Evolutionary conservation across 1,140 invertebrate species (phyloP), one percentile per base, ranked within the genome.

Genomic region (Pachypeltis micranthus): DNA sequence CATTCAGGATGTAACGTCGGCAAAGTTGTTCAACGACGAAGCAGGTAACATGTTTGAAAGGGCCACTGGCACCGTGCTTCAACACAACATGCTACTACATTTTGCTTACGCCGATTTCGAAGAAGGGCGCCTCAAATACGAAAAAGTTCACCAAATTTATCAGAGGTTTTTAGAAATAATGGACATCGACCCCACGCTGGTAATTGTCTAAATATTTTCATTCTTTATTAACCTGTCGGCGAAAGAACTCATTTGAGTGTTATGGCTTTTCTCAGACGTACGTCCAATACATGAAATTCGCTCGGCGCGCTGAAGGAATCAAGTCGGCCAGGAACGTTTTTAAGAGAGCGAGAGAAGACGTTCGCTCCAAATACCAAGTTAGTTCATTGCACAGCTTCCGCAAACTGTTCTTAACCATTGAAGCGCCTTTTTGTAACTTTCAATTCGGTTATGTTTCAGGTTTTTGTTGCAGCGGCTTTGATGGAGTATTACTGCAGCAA

Each of bases 401-500:
- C n/a, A n/a, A n/a, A n/a, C n/a, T n/a, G n/a, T n/a, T 61, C 57
- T 60, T n/a, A 14, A 65, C 63, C 62, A 24, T 44, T n/a, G n/a
- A n/a, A n/a, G n/a, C n/a, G n/a, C n/a, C 26, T 64, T 31, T 7
- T 24, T 54, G 26, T 4, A 1, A 1, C 24, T 47, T 1, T 47
- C n/a, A n/a, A n/a, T n/a, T 24, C n/a, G 26, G 21, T 59, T 26
- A 31, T 28, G 27, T 57, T 65, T 21, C 94, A 99, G 73, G 88
- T 98, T 44, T 99, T 90, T 72, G 93, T 98, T 1, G 88, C 94
- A 0, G 95, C 96, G 16, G 94, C 96, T 0, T 77, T 98, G 0
- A 98, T 99, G 93, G 97, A 99, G 78, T 99, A 99, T 75, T 98
- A 98, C 72, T 98, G 95, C 73, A 97, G 91, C 59, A 99, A 99